Evolutionary conservation across 2,797 vertebrate genomes (phyloP), one percentile per base, ranked within the genome.

Genomic region (Melanotaenia nigrans): DNA sequence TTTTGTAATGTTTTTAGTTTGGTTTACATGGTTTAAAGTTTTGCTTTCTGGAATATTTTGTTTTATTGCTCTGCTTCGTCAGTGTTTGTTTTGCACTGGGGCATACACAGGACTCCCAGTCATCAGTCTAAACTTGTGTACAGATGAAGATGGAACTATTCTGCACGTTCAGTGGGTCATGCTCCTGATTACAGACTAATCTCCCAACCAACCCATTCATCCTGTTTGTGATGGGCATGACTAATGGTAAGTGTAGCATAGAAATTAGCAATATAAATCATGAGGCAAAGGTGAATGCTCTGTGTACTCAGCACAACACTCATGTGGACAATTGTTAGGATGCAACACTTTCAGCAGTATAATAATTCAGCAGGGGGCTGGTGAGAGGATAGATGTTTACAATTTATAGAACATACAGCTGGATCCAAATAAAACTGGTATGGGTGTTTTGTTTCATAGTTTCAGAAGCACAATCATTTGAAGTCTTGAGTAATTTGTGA

Each of bases 391-490:
- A 82, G 81, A 78, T 0, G 1, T 18, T 57, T 33, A 45, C 16
- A 42, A 42, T 42, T 42, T 42, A 4, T 42, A 11, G 35, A 36
- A 36, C 35, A 36, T 36, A 28, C 12, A 53, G 3, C 12, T 49
- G 47, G 49, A 24, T 11, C 49, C n/a, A 24, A 30, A 24, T 51
- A 4, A 22, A 51, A 51, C 56, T 28, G 16, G 1, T 2, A 1
- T 11, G 42, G 58, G 61, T 1, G n/a, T 22, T 0, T 0, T 54
- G 33, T 81, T 93, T 42, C 49, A 90, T 1, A 20, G 80, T 0
- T 89, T 91, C 45, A 92, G 91, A 77, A 85, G 79, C 57, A 49
- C 79, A 0, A 75, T 93, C 6, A 11, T 94, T 49, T 9, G 45
- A 47, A n/a, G 20, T 47, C 18, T 47, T 11, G n/a, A 24, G 42